Evolutionary conservation across 2,797 vertebrate species (phyloP), one percentile per base, ranked within the genome.

Genomic region (Phoxinus dragarum): DNA sequence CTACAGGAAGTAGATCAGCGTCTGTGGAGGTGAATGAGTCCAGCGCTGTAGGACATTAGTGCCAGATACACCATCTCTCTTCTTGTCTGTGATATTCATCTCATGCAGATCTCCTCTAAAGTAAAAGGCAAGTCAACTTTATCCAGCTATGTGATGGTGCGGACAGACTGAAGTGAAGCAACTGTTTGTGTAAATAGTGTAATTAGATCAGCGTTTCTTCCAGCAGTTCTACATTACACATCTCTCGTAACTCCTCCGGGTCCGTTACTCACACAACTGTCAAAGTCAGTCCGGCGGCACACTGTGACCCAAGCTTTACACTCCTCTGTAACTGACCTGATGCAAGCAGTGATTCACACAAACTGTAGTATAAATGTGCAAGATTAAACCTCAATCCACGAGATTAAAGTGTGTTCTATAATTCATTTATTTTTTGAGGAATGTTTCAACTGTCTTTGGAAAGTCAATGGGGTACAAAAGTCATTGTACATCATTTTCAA

Each of bases 201-300:
- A 88, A 90, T 90, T 82, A 86, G 80, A 86, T 77, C 76, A 14
- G 64, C 31, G 40, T 61, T 56, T 81, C 49, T 47, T 73, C 64
- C 64, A 81, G 78, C 68, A 66, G 67, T 79, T 86, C 80, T 86
- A 87, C 40, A 81, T 54, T 54, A 61, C 78, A 90, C 87, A 92
- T 92, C 88, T 87, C 61, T 71, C 83, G 89, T 91, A 54, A 61
- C 90, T 88, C 86, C 86, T 89, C 86, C 81, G 83, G 89, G 89
- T 88, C 86, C 88, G 82, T 88, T 54, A 9, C 54, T 83, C 88
- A 85, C 79, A 84, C 80, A 74, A 78, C 88, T 92, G 92, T 89
- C 91, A 91, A 68, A 68, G 75, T 73, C 52, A 40, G 67, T 47
- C 81, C 72, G 61, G 42, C 72, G 61, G 42, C 34, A 42, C 54